These are phyloP conservation scores for Erithacus rubecula DNA, from an alignment of 2,797 vertebrate species.

Conservation along the genomic window DNA sequence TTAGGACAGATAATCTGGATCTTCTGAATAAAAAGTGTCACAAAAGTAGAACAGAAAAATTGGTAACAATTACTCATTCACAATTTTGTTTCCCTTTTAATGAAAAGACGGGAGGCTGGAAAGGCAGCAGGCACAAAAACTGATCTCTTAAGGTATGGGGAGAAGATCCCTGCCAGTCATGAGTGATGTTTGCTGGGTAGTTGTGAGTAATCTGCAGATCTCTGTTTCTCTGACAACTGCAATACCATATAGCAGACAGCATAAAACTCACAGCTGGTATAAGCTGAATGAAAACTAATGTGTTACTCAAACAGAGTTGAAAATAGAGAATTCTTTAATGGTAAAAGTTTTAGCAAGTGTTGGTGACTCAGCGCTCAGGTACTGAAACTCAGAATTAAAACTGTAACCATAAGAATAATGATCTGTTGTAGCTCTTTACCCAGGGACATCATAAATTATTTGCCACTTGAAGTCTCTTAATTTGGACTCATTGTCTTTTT, in stretches of 20 bases:
- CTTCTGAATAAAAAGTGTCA: not conserved
- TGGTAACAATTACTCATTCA: not conserved
- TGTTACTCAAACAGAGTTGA: not conserved
- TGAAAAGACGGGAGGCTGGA: not conserved
- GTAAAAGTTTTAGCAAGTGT: not conserved
- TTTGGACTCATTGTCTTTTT: conserved; percentile 11
- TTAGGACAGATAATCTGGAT: not conserved
- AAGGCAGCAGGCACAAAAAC: not conserved
- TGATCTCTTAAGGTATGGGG: not conserved
- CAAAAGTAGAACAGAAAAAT: not conserved
- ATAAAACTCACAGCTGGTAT: not conserved
- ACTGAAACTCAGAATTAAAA: conserved; percentile 26
- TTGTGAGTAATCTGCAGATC: not conserved
- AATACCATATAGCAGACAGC: not conserved
- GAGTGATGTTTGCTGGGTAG: not conserved
- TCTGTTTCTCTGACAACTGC: not conserved
- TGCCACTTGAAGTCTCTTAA: not conserved
- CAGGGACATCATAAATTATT: not conserved
- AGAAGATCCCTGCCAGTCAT: not conserved
- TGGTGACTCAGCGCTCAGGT: not conserved
- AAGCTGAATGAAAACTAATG: not conserved
- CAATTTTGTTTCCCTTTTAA: not conserved
- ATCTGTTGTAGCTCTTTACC: not conserved
- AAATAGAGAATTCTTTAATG: not conserved
- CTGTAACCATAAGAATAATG: not conserved